These are phyloP conservation scores for Hirtodrosophila histrioides DNA, from an alignment of 2,888 invertebrate genomes.

Conservation along the genomic window DNA sequence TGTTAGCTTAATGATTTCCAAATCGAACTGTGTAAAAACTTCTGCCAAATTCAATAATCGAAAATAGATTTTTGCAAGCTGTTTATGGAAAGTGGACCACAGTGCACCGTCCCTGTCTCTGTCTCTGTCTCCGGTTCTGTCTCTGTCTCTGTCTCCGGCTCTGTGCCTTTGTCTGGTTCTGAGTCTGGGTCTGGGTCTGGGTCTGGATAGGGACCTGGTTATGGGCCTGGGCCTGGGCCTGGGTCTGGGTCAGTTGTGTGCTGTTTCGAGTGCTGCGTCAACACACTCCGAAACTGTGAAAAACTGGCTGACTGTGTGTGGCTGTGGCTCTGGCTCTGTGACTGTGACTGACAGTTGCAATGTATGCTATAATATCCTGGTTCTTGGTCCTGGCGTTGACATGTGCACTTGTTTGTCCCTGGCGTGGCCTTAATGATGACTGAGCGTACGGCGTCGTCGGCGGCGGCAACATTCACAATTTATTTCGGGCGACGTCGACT, in stretches of 20 bases:
- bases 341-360: slow-evolving; percentile 76
- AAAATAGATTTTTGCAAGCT: too few species aligned
- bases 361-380: slow-evolving; percentile 76
- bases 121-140: too few species aligned
- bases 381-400: slow-evolving; percentile 70
- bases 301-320: slow-evolving; percentile 5
- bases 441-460: slow-evolving; percentile 54
- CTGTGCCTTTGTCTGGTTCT: slow-evolving; percentile 11
- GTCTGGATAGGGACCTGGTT: not conserved
- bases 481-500: slow-evolving; percentile 54
- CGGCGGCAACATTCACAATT: slow-evolving; percentile 56
- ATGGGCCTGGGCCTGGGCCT: slow-evolving; percentile 9
- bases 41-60: too few species aligned
- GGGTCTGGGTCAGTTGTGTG: slow-evolving; percentile 66
- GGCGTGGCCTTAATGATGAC: slow-evolving; percentile 81
- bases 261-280: slow-evolving; percentile 80
- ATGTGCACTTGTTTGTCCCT: slow-evolving; percentile 82
- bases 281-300: slow-evolving; percentile 51
- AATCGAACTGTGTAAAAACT: too few species aligned
- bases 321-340: slow-evolving; percentile 1
- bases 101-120: too few species aligned
- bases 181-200: slow-evolving; percentile 4
- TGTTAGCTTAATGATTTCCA: too few species aligned
- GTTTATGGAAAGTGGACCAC: too few species aligned
- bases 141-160: slow-evolving; percentile 3